Conservation (phyloP, 2,113 vertebrate genomes). For the Pelusios castaneus region DNA sequence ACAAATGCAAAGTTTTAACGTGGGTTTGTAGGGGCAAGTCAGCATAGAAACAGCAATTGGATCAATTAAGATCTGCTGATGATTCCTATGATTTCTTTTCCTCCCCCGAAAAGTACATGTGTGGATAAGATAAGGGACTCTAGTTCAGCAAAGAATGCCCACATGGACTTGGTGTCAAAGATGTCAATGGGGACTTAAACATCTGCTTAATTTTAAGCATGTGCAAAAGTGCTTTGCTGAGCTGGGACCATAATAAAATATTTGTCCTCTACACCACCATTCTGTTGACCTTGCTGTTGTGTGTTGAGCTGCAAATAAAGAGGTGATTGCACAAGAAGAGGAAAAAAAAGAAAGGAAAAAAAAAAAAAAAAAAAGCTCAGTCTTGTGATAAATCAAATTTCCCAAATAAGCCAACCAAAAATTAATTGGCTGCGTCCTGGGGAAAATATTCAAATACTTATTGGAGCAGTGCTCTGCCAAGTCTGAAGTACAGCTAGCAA, state of each 20-base stretch:
- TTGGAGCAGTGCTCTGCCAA: not conserved
- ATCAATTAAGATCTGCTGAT: conserved; percentile 31
- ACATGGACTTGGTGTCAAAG: not conserved
- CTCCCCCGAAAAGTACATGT: conserved; percentile 47
- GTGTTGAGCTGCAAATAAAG: not conserved
- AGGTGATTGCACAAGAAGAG: not conserved
- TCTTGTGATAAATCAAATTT: not conserved
- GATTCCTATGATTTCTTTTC: conserved; percentile 54
- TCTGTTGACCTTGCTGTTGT: not conserved
- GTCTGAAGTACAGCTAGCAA: not conserved
- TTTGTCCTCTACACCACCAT: not conserved
- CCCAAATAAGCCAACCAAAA: not conserved
- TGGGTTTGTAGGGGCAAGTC: conserved; percentile 47
- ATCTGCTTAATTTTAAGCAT: not conserved
- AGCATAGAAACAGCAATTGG: conserved; percentile 25
- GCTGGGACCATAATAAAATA: not conserved
- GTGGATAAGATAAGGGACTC: not conserved
- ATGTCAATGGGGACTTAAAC: not conserved
- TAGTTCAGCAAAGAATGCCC: not conserved
- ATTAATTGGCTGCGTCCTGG: not conserved
- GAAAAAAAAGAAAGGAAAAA: not conserved
- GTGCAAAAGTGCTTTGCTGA: not conserved
- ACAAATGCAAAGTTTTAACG: not conserved
- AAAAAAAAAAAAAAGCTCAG: not conserved
- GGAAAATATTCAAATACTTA: not conserved